phyloP scores from a whole-genome alignment of 2,113 vertebrate genomes.

The Tenebrosternarchus preto region DNA sequence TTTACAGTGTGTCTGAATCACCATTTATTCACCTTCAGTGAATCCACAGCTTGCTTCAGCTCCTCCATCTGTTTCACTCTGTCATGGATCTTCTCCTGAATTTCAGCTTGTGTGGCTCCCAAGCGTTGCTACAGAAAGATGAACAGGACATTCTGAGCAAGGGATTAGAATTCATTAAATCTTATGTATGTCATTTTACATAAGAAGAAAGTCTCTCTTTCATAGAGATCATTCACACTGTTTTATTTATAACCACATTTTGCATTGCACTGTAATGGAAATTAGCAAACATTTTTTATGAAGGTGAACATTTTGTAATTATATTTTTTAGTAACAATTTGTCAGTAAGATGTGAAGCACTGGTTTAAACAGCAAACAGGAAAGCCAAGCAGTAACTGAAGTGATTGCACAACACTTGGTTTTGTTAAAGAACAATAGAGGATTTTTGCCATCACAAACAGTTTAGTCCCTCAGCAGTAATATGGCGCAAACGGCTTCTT shows the following conservation, averaged over 20 bases:
- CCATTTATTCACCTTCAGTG: slow-evolving; percentile 69
- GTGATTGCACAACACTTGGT: neutral
- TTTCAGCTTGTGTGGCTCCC: slow-evolving; percentile 78
- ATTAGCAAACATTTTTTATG: too few relatives aligned
- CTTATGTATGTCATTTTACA: neutral
- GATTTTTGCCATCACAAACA: slow-evolving; percentile 38
- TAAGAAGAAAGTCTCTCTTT: too few relatives aligned
- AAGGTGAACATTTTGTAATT: too few relatives aligned
- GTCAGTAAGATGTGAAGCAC: neutral
- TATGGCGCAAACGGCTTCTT: slow-evolving; percentile 22
- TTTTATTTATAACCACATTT: too few relatives aligned
- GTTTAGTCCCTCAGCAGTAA: slow-evolving; percentile 9
- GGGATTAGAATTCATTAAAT: neutral
- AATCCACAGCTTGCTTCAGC: slow-evolving; percentile 76
- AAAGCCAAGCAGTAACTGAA: neutral
- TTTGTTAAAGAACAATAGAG: slow-evolving; percentile 19
- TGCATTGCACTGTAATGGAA: too few relatives aligned
- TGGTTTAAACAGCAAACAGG: neutral
- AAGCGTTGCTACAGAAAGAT: slow-evolving; percentile 69
- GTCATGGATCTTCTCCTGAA: slow-evolving; percentile 79
- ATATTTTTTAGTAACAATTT: neutral
- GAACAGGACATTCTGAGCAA: slow-evolving; percentile 1
- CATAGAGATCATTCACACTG: too few relatives aligned
- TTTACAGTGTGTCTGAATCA: neutral
- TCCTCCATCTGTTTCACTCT: slow-evolving; percentile 81